Conservation (phyloP, 2,113 vertebrate genomes). For the Thymallus thymallus region DNA sequence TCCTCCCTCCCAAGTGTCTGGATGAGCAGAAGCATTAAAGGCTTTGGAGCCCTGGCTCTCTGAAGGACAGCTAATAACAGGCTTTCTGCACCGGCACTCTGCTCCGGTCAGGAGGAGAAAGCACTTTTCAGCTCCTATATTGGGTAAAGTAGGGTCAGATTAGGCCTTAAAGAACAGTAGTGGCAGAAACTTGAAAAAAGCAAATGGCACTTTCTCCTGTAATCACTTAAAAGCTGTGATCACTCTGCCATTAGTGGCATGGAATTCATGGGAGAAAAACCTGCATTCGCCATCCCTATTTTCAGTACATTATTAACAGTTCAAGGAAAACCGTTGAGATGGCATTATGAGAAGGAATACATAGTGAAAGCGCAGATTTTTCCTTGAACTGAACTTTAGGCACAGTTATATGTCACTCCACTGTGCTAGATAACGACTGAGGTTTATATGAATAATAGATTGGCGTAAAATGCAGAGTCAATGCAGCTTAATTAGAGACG, state of each 20-base stretch:
- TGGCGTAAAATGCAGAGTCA: conserved; percentile 7
- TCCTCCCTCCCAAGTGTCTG: neutral
- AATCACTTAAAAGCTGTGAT: conserved; percentile 25
- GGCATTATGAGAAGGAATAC: neutral
- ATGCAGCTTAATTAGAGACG: conserved; percentile 3
- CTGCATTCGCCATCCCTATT: too few relatives aligned
- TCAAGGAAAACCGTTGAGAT: neutral
- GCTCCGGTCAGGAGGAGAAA: neutral
- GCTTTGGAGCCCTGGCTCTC: neutral
- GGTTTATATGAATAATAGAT: conserved; percentile 43
- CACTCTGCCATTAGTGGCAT: neutral
- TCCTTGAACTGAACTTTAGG: neutral
- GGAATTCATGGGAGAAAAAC: neutral
- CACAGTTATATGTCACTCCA: conserved; percentile 1
- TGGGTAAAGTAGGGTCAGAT: neutral
- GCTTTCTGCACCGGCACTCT: neutral
- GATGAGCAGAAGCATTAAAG: neutral
- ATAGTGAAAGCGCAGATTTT: neutral
- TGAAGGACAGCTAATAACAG: conserved; percentile 18
- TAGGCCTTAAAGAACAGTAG: neutral
- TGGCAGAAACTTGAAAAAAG: neutral
- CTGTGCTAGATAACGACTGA: conserved; percentile 16
- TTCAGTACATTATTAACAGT: neutral
- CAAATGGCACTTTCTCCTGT: neutral
- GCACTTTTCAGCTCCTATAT: conserved; percentile 9